Evolutionary conservation across 2,113 vertebrate species (phyloP).

Genomic region (Rallus limicola): DNA sequence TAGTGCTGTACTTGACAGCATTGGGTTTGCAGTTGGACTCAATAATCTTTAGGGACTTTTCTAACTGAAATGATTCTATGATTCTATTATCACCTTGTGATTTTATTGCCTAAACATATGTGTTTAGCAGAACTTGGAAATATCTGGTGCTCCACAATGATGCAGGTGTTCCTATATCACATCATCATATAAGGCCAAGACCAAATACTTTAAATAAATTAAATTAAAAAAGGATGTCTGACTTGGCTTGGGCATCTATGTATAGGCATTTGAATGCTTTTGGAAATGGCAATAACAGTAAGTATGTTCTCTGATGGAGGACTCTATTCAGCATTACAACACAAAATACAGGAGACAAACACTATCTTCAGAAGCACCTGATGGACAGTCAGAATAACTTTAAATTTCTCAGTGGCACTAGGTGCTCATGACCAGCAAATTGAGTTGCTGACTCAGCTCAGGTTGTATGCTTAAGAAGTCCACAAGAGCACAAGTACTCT

Average conservation of each 20-base stretch:
- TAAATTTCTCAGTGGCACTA: not conserved
- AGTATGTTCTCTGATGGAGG: not conserved
- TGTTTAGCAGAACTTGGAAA: not conserved
- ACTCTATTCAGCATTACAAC: not conserved
- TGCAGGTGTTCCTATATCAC: not conserved
- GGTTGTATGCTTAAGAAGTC: not conserved
- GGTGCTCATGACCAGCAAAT: not conserved
- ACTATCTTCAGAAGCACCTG: not conserved
- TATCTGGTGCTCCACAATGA: not conserved
- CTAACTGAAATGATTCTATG: not conserved
- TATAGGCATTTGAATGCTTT: not conserved
- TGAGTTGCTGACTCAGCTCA: not conserved
- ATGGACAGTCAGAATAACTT: not conserved
- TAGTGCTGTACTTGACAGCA: not conserved
- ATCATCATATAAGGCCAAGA: not conserved
- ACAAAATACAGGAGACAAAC: not conserved
- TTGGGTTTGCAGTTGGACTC: not conserved
- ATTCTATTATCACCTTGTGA: not conserved
- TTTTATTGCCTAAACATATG: not conserved
- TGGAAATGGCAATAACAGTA: not conserved
- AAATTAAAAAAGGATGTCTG: not conserved
- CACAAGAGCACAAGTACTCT: not conserved
- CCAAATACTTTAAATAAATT: not conserved
- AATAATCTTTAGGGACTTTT: not conserved
- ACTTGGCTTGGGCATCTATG: not conserved